Base-by-base conservation (phyloP, 2,113 vertebrate species). In the Silurus glanis region DNA sequence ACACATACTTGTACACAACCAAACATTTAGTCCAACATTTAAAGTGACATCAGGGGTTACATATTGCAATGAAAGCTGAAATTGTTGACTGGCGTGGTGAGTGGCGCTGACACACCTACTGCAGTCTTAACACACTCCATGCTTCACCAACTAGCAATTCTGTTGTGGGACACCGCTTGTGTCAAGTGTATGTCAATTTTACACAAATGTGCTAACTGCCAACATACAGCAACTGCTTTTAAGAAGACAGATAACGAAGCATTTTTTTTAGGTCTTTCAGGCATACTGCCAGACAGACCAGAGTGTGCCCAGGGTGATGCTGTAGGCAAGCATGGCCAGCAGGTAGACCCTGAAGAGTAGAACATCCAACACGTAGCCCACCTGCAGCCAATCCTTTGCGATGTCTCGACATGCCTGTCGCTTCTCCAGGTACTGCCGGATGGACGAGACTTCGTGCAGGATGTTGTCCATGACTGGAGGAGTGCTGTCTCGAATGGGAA, bases 251-350 rank as follows among this genome's bases (percentile, higher is more conserved):
- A 80, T 10, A 66, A 45, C 45, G 49, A 51, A 66, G 64, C 14
- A 17, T 19, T 47, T 14, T 4, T 58, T 45, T 59, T 37, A 37
- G 23, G 0, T 17, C 25, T 64, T 88, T 98, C 94, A 98, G 87
- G 95, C 95, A 0, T 96, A 95, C 89, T 96, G 95, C 98, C 98
- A 99, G 85, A 98, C 91, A 0, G 97, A 97, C 98, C 98, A 99
- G 88, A 99, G 94, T 0, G 93, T 94, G n/a, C 97, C 94, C 92
- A 99, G 92, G 0, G 97, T 98, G 94, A 97, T 25, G 85, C 93
- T 95, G 87, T 99, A 99, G 59, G 97, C 95, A 91, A 98, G 92
- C 88, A 99, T 91, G 0, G 96, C 96, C 62, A 93, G 92, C 87
- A 99, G n/a, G 91, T 99, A 98, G 0, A 96, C 90, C 0, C 97